Percentiles rank a stretch among this genome's conserved stretches.
These are phyloP conservation scores for Anguilla pacifica DNA, from an alignment of 2,797 vertebrate genomes.

Conservation along the genomic window DNA sequence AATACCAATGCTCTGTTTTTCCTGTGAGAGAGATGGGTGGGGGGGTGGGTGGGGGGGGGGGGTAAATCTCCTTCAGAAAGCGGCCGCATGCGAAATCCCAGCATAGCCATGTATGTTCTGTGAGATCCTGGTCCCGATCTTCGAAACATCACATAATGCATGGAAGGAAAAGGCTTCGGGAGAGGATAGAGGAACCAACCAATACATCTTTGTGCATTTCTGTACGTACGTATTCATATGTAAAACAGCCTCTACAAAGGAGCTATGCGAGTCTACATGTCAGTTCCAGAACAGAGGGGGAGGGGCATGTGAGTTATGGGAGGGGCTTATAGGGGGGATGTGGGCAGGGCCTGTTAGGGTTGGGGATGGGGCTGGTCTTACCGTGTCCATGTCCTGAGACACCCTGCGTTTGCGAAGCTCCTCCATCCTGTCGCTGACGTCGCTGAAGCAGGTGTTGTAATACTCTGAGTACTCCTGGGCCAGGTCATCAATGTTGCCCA, in stretches of 20 bases:
- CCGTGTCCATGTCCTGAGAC: slow-evolving; percentile 92
- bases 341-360: neutral
- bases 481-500: slow-evolving; percentile 97
- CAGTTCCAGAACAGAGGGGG: neutral
- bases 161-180: neutral
- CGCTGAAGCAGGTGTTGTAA: slow-evolving; percentile 94
- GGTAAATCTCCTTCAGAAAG: slow-evolving; percentile 36
- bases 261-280: too few species aligned
- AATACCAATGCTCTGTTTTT: slow-evolving; percentile 40
- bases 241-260: too few species aligned
- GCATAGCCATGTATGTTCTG: neutral
- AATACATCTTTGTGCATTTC: neutral
- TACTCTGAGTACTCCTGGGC: slow-evolving; percentile 97
- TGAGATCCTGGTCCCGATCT: too few species aligned
- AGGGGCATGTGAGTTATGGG: neutral
- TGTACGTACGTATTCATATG: neutral
- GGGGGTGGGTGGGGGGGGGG: neutral
- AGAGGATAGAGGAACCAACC: neutral
- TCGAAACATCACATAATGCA: neutral
- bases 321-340: neutral
- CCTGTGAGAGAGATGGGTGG: slow-evolving; percentile 25
- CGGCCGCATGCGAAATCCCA: slow-evolving; percentile 41
- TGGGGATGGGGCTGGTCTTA: slow-evolving; percentile 57
- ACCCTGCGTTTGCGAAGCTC: slow-evolving; percentile 91
- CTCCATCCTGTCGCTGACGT: slow-evolving; percentile 95